Base-by-base conservation (phyloP, 2,797 vertebrate genomes). In the Centroberyx gerrardi region DNA sequence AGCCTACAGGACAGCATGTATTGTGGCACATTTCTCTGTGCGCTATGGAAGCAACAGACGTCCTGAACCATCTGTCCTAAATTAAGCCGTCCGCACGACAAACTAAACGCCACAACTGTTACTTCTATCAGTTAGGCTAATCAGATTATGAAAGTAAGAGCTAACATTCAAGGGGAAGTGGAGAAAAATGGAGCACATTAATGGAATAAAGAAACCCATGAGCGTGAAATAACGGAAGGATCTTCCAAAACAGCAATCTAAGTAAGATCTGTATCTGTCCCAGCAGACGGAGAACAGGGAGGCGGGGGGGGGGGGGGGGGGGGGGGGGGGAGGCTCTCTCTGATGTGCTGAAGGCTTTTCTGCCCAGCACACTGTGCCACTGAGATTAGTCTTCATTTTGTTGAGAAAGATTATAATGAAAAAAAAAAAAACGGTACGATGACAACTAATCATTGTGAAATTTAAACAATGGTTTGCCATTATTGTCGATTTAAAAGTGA, bases 211-310 rank as follows among this genome's bases (percentile, higher is more conserved):
- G 71, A 55, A 83, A 79, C 0, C 5, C 36, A 62, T 68, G 69
- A 91, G 82, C 58, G 22, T 75, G 82, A 86, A 90, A 87, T 81
- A 80, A 89, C 82, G 69, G 62, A 68, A 40, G 48, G 38, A 82
- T 79, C 58, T 75, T 82, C 69, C 62, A 62, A 76, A 84, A 87
- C 66, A 86, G 83, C 77, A 68, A 81, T 62, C 56, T 73, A 68
- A 86, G 80, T 78, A 51, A 86, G 87, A 91, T 90, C 53, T 70
- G 68, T 86, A 84, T 93, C 82, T 77, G 65, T 60, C 27, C 28
- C 22, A 31, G 72, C 60, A 70, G 71, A 69, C 46, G 63, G 53
- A 73, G 79, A 74, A 44, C 40, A 55, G 51, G 2, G 61, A 66
- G 8, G 70, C 60, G 68, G 27, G 18, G 53, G 33, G 3, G 27